phyloP scores from a whole-genome alignment of 2,113 vertebrate species.

The Verasper variegatus region DNA sequence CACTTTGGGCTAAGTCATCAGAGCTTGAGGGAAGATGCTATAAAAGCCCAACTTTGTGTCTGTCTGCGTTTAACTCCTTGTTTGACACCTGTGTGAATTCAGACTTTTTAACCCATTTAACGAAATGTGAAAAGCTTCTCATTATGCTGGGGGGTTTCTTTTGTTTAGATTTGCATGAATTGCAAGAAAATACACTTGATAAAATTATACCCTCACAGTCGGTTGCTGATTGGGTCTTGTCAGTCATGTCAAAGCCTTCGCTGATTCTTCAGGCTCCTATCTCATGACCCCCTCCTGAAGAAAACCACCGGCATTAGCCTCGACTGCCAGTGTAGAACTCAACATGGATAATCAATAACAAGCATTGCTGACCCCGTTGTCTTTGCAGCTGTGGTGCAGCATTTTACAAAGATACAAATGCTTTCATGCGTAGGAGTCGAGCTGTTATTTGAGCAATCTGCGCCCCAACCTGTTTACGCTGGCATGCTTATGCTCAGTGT shows the following conservation, averaged over 20 bases:
- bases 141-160: slow-evolving; percentile 8
- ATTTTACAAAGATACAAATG: background rate
- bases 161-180: background rate
- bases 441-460: too few relatives aligned
- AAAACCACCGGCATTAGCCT: too few relatives aligned
- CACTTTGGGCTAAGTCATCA: slow-evolving; percentile 55
- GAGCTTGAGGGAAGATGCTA: slow-evolving; percentile 40
- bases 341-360: background rate
- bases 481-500: too few relatives aligned
- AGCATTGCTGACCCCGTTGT: too few relatives aligned
- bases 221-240: too few relatives aligned
- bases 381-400: background rate
- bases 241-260: too few relatives aligned
- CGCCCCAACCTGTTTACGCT: too few relatives aligned
- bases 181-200: background rate
- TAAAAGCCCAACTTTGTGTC: slow-evolving; percentile 50
- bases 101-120: background rate
- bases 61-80: background rate
- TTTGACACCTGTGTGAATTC: background rate
- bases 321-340: too few relatives aligned
- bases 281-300: too few relatives aligned
- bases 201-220: too few relatives aligned
- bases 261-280: too few relatives aligned
- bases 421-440: background rate
- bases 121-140: background rate